Conservation (phyloP, 2,113 vertebrate genomes). For the Mungos mungo region DNA sequence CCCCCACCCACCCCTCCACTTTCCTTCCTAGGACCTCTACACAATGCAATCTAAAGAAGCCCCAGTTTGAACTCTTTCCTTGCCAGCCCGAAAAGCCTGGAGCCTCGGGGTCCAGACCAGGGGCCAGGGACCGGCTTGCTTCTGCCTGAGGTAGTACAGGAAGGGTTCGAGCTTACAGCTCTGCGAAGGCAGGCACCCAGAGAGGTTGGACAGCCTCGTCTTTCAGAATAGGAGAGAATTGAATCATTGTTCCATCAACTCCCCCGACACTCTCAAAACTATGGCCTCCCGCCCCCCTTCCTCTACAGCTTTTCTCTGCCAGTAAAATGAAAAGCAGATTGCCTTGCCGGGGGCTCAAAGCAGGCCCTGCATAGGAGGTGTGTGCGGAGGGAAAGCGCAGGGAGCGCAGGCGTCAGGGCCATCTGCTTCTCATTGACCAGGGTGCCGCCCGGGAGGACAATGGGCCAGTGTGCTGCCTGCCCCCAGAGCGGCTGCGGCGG, state of each 20-base stretch:
- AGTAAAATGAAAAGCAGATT: slow-evolving; percentile 71
- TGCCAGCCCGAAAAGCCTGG: neutral
- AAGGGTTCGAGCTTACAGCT: slow-evolving; percentile 32
- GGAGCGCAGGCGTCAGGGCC: neutral
- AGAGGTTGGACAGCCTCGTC: neutral
- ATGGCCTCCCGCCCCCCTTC: slow-evolving; percentile 5
- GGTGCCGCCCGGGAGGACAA: slow-evolving; percentile 66
- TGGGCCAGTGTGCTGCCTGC: slow-evolving; percentile 68
- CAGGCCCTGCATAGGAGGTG: slow-evolving; percentile 33
- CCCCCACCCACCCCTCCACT: neutral
- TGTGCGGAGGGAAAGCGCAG: neutral
- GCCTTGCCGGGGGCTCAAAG: fast-evolving
- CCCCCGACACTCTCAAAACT: slow-evolving; percentile 27
- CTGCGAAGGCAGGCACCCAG: neutral
- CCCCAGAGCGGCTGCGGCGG: fast-evolving
- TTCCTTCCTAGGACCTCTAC: neutral
- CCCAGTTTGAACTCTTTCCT: neutral
- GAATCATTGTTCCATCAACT: slow-evolving; percentile 61
- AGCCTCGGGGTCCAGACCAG: neutral
- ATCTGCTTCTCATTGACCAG: slow-evolving; percentile 77
- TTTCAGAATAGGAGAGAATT: slow-evolving; percentile 50
- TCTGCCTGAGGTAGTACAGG: neutral
- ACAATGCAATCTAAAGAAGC: neutral
- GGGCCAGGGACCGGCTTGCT: neutral
- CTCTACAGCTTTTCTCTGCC: neutral